Base-by-base conservation (phyloP, 2,888 invertebrate species). In the Orthosia incerta region DNA sequence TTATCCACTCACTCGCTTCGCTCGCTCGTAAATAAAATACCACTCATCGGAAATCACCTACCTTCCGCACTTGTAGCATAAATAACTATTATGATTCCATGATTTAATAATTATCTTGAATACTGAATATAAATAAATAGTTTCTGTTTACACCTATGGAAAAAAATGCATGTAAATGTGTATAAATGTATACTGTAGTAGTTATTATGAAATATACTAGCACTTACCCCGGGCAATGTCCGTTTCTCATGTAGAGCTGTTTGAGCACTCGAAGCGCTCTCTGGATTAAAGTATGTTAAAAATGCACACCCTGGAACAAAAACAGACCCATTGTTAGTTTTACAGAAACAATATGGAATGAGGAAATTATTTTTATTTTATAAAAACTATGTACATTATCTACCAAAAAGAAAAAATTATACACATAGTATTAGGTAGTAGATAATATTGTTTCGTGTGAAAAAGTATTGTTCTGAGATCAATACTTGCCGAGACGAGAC, bases 141-240 rank as follows among this genome's bases (percentile, higher is more conserved):
- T 39, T 39, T 39, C 9, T 39, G 39, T 9, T 9, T 9, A 39
- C 39, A 39, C 39, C 39, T 9, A 31, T 39, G 39, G 39, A 39
- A 39, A 39, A 39, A 39, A 39, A 31, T 9, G 31, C 31, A 39
- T 39, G 0, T 31, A 31, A 31, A 31, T 13, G n/a, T 61, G 4
- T 62, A 13, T 18, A 46, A 23, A 15, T 39, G 0, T 62, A 51
- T 4, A 20, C 3, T 39, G 39, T 15, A 39, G 4, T 9, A 26
- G 2, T 45, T 46, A 53, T 72, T 31, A 18, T 26, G 1, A 72
- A 53, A 39, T 63, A 53, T 4, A 16, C 56, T 64, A 79, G 20
- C 7, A 98, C 99, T 98, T 95, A 99, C 99, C 98, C 99, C 99
- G 96, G 99, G 99, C 97, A 99, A 97, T 94, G 99, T 99, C 97